Percentiles rank a stretch among this genome's conserved stretches.
These are phyloP conservation scores for Tryphoninae sp. DNA, from an alignment of 2,888 invertebrate genomes.

Conservation along the genomic window DNA sequence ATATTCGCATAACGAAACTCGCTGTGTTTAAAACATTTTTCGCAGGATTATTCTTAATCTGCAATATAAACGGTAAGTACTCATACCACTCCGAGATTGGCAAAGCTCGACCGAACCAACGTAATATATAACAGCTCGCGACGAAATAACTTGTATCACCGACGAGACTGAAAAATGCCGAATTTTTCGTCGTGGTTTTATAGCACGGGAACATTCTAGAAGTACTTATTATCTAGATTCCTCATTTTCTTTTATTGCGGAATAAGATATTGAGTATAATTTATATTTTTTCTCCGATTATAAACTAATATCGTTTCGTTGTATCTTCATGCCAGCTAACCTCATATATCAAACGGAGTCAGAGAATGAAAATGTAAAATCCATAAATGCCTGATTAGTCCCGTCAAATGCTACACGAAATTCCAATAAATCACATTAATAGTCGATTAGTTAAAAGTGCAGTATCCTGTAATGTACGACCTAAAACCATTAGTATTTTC, in stretches of 20 bases:
- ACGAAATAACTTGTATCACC: neutral
- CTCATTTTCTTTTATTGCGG: neutral
- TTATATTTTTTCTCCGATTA: neutral
- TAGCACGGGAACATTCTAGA: constrained; percentile 8
- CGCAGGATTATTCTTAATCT: neutral
- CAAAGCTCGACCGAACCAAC: neutral
- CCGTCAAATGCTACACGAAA: neutral
- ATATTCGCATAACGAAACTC: constrained; percentile 10
- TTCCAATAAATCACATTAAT: neutral
- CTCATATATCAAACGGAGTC: neutral
- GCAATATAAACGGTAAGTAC: constrained; percentile 1
- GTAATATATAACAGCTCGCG: neutral
- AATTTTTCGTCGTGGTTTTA: neutral
- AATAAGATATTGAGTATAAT: neutral
- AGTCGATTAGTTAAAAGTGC: neutral
- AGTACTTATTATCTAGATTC: neutral
- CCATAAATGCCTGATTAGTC: neutral
- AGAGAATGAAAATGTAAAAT: neutral
- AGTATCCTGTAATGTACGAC: neutral
- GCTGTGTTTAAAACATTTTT: neutral
- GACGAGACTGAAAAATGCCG: neutral
- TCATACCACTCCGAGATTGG: neutral
- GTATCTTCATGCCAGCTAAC: neutral
- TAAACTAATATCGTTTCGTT: too few species aligned
- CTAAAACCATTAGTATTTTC: neutral